Evolutionary conservation across 2,797 vertebrate genomes (phyloP), one percentile per base, ranked within the genome.

Genomic region (Trematomus bernacchii): DNA sequence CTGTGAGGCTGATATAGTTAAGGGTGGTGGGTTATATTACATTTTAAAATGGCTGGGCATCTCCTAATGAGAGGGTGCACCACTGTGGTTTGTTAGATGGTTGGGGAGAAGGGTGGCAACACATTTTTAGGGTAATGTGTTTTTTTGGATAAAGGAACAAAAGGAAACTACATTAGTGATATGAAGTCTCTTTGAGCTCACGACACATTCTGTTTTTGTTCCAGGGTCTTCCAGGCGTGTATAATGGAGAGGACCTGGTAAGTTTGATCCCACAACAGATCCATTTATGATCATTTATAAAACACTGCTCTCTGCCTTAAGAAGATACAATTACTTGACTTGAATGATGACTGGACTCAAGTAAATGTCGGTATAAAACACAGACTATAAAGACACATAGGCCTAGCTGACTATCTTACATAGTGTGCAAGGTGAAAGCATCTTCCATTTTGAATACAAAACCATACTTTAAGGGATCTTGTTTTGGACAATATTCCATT

Each of bases 201-300:
- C 46, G 3, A n/a, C 10, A 40, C 1, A 3, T 13, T 30, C 18
- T 30, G 33, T 37, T 1, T 14, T 30, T 30, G 12, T 11, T 66
- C 13, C 14, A 96, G 95, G 95, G 95, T 33, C 85, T 91, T 68
- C 93, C 94, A 43, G 94, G 90, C 4, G 89, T 95, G 13, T 95
- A 94, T 82, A 87, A 92, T 48, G 94, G 94, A 8, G 93, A 94
- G 58, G 93, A 94, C 52, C 85, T 95, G 95, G 95, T 95, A 82
- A 92, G 94, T 90, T 86, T 74, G 62, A 48, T 21, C 30, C 58
- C 8, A 40, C 11, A 42, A 5, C 23, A 23, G 18, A 42, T 27
- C n/a, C 0, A 64, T 43, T 19, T 51, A 27, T 2, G 27, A 11
- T 12, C 9, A 27, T 13, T 30, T 50, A 19, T 19, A 50, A 15